phyloP scores from a whole-genome alignment of 2,113 vertebrate species.

The Dolichallabes microphthalmus region DNA sequence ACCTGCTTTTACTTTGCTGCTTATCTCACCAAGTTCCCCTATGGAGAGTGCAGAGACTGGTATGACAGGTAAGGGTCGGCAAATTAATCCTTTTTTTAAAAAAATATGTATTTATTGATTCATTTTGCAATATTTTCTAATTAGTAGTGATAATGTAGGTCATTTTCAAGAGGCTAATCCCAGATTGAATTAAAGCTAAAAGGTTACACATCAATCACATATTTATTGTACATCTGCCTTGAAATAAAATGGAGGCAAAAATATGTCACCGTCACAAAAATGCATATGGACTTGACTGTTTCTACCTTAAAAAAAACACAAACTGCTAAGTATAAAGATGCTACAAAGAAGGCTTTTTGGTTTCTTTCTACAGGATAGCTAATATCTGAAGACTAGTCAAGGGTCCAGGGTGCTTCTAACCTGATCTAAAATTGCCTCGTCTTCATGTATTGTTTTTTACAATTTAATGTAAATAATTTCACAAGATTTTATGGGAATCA shows the following conservation, averaged over 20 bases:
- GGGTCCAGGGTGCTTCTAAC: neutral
- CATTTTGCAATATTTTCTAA: neutral
- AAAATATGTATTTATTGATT: neutral
- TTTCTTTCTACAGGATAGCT: neutral
- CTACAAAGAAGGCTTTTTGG: neutral
- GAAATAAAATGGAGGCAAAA: too few species aligned
- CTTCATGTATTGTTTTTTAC: neutral
- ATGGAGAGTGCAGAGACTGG: constrained; percentile 89
- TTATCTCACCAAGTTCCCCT: constrained; percentile 89
- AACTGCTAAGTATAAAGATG: neutral
- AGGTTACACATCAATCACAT: too few species aligned
- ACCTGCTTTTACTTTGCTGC: constrained; percentile 90
- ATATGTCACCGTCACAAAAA: too few species aligned
- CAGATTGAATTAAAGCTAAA: too few species aligned
- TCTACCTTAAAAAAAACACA: neutral
- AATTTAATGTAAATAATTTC: neutral
- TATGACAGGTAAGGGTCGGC: constrained; percentile 80
- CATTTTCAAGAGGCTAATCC: too few species aligned
- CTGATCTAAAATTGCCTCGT: neutral
- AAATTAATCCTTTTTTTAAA: neutral
- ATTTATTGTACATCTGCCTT: too few species aligned
- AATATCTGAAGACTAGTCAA: neutral
- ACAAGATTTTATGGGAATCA: neutral
- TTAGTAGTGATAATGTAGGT: neutral
- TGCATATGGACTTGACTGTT: too few species aligned